A percentile compares a stretch with the other conserved stretches of the same genome.
Conservation (phyloP, 2,113 vertebrate genomes). For the Corythoichthys intestinalis region DNA sequence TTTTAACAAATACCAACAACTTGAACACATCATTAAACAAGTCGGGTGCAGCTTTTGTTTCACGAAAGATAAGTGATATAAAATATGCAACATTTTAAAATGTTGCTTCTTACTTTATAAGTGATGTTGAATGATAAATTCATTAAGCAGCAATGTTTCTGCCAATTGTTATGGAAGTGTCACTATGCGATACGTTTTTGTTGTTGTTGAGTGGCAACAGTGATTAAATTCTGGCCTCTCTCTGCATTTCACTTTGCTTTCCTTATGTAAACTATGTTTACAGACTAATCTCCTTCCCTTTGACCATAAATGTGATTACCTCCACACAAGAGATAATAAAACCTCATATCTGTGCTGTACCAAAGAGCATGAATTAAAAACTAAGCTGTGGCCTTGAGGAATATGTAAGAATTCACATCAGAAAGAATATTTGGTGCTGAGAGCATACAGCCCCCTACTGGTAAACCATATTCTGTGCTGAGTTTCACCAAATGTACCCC, state of each 20-base stretch:
- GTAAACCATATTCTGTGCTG: slow-evolving; percentile 41
- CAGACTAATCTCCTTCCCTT: slow-evolving; percentile 64
- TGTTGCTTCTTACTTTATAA: background rate
- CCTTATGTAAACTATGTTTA: slow-evolving; percentile 49
- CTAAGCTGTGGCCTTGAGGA: slow-evolving; percentile 66
- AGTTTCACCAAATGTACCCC: slow-evolving; percentile 31
- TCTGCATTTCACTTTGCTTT: slow-evolving; percentile 18
- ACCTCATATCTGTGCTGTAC: slow-evolving; percentile 50
- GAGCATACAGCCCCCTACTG: slow-evolving; percentile 74
- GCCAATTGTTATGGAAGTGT: too few species aligned
- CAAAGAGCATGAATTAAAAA: slow-evolving; percentile 66
- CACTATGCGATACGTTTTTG: slow-evolving; percentile 34
- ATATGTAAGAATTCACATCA: slow-evolving; percentile 34
- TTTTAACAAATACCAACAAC: background rate
- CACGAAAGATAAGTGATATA: background rate
- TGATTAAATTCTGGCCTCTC: slow-evolving; percentile 55
- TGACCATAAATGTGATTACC: slow-evolving; percentile 72
- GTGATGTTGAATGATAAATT: background rate
- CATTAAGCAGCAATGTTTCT: background rate
- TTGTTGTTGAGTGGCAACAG: slow-evolving; percentile 37
- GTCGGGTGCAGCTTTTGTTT: background rate
- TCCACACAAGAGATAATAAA: slow-evolving; percentile 66
- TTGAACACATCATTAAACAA: background rate
- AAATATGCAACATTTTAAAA: background rate
- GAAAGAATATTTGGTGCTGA: slow-evolving; percentile 35